Evolutionary conservation across 2,888 invertebrate species (phyloP).

Genomic region (Orthosia gothica): DNA sequence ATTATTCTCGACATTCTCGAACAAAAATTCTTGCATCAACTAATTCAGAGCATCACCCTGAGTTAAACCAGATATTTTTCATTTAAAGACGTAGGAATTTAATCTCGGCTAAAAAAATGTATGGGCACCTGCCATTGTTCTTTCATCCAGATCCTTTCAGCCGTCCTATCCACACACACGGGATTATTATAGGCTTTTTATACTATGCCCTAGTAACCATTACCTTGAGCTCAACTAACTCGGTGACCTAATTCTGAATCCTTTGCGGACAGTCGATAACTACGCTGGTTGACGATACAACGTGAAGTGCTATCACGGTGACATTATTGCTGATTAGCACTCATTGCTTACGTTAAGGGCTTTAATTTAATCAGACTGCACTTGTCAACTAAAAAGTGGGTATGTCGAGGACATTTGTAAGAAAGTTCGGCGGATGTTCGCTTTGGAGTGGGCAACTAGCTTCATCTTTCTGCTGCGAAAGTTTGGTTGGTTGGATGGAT

Average conservation of each 20-base stretch:
- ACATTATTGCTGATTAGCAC: slow-evolving; percentile 52
- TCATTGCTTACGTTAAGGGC: slow-evolving; percentile 13
- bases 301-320: slow-evolving; percentile 47
- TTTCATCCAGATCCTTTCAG: no score
- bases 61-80: no score
- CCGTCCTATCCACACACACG: no score
- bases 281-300: slow-evolving; percentile 16
- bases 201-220: not conserved
- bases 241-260: slow-evolving; percentile 68
- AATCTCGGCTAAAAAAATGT: no score
- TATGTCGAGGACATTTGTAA: not conserved
- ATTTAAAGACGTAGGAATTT: no score
- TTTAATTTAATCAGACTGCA: slow-evolving; percentile 20
- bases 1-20: no score
- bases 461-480: not conserved
- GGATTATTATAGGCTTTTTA: no score
- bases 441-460: not conserved
- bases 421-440: not conserved
- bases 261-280: slow-evolving; percentile 52
- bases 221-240: slow-evolving; percentile 51
- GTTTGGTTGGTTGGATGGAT: no score
- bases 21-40: no score
- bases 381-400: not conserved
- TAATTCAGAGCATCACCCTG: no score
- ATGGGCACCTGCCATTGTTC: no score